These are phyloP conservation scores for Ylistrum balloti DNA, from an alignment of 1,140 invertebrate species.

Conservation along the genomic window DNA sequence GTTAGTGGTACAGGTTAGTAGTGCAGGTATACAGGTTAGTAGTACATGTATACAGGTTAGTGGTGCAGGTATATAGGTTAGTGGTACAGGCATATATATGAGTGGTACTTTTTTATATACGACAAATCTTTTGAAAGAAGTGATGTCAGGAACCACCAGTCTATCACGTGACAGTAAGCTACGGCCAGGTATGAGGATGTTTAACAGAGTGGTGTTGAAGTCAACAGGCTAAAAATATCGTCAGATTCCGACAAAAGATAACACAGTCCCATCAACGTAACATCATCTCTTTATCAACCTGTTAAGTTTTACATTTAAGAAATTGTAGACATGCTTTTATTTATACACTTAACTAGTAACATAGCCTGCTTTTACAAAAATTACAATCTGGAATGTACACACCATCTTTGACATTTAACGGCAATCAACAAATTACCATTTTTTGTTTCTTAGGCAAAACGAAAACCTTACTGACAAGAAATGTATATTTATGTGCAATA, in stretches of 20 bases:
- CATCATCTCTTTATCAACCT: slow-evolving; percentile 15
- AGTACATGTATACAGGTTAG: no score
- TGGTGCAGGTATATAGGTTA: no score
- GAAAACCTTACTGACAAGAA: background rate
- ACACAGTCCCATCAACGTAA: background rate
- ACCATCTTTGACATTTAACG: background rate
- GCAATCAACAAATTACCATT: background rate
- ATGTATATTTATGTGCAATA: background rate
- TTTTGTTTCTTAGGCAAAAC: background rate
- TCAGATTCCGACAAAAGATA: background rate
- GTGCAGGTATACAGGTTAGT: no score
- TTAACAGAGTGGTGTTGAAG: background rate
- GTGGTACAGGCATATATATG: no score
- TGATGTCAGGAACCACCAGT: no score
- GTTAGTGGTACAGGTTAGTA: no score
- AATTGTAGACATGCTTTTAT: background rate
- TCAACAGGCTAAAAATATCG: background rate
- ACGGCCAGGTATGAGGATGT: no score
- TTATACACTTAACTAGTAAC: background rate
- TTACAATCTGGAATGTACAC: background rate
- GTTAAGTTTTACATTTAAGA: background rate
- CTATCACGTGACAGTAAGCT: no score
- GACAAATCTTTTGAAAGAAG: no score
- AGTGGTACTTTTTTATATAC: no score
- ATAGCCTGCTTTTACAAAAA: background rate